phyloP scores from a whole-genome alignment of 2,797 vertebrate species.

The Ctenochaetus hawaiiensis region DNA sequence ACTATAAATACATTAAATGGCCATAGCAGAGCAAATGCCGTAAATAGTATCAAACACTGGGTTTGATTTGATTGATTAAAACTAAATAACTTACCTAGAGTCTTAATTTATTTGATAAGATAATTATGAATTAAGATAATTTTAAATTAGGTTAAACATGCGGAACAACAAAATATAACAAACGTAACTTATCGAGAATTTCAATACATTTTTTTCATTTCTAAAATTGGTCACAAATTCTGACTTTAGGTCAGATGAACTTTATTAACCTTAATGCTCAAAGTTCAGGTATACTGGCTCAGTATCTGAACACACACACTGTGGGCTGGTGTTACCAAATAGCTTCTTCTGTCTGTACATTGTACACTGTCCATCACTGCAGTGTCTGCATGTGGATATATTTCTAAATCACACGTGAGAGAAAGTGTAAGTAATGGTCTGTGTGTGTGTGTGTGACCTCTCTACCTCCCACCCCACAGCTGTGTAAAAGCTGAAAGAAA shows the following conservation, averaged over 20 bases:
- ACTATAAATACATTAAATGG: not conserved
- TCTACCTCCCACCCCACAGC: conserved; percentile 6
- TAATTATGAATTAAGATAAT: too few relatives aligned
- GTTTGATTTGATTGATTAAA: not conserved
- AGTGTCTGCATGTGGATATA: conserved; percentile 4
- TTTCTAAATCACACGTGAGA: not conserved
- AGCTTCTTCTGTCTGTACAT: conserved; percentile 48
- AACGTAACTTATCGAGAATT: not conserved
- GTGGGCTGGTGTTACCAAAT: conserved; percentile 47
- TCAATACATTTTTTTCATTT: not conserved
- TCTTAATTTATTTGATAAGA: too few relatives aligned
- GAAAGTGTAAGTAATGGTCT: not conserved
- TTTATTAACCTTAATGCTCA: conserved; percentile 56
- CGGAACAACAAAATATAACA: not conserved
- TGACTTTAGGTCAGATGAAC: conserved; percentile 42
- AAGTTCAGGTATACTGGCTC: conserved; percentile 34
- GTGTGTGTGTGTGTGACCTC: conserved; percentile 8
- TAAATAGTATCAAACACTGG: too few relatives aligned
- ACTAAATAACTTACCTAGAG: too few relatives aligned
- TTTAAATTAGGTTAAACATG: too few relatives aligned
- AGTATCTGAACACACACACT: conserved; percentile 34
- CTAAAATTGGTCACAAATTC: not conserved
- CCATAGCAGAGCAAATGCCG: not conserved
- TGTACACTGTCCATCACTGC: conserved; percentile 24
- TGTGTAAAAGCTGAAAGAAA: conserved; percentile 15